Evolutionary conservation across 2,888 invertebrate genomes (phyloP).

Genomic region (Brenthis daphne): DNA sequence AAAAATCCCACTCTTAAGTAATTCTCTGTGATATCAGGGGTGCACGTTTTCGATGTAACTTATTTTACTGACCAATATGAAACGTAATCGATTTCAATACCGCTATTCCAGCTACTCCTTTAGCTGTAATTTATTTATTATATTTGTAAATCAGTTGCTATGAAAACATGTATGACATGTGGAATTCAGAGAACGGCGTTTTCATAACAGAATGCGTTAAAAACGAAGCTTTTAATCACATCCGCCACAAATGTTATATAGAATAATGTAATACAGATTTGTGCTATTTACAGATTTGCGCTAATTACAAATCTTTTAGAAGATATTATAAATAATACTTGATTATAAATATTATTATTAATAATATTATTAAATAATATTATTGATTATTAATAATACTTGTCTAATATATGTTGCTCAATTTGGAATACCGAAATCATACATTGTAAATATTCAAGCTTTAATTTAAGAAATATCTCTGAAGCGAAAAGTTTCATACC

Average conservation of each 20-base stretch:
- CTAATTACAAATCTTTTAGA: slow-evolving; percentile 8
- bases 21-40: too few species aligned
- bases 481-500: too few species aligned
- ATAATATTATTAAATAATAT: too few species aligned
- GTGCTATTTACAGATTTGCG: not conserved
- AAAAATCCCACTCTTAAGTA: too few species aligned
- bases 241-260: slow-evolving; percentile 5
- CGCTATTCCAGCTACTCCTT: slow-evolving; percentile 3
- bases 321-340: not conserved
- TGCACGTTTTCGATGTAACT: not conserved
- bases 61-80: not conserved
- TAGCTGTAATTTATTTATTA: slow-evolving; percentile 8
- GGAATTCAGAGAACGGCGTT: slow-evolving; percentile 9
- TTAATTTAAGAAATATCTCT: too few species aligned
- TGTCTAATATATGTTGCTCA: too few species aligned
- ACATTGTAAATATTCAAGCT: too few species aligned
- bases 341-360: too few species aligned
- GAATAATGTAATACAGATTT: not conserved
- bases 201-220: slow-evolving; percentile 17
- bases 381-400: not conserved
- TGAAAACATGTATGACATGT: slow-evolving; percentile 16
- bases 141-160: slow-evolving; percentile 23
- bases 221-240: slow-evolving; percentile 14
- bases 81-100: slow-evolving; percentile 9
- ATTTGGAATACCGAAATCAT: too few species aligned